Percentiles rank a stretch among this genome's conserved stretches.
Evolutionary conservation across 1,140 invertebrate genomes (phyloP).

Genomic region (Amphibalanus amphitrite): DNA sequence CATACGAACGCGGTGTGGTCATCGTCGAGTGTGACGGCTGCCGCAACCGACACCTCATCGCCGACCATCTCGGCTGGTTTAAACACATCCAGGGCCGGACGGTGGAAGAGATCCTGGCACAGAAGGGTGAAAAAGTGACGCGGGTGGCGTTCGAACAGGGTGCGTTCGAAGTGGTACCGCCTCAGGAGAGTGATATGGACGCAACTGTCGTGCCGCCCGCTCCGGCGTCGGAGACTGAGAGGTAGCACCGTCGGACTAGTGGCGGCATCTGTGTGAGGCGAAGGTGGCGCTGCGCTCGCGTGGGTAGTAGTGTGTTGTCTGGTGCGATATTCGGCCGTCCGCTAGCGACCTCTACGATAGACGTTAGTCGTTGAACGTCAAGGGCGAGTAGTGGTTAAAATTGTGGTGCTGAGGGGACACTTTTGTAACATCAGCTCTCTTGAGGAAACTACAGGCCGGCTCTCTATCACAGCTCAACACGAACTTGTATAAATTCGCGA

Average conservation of each 20-base stretch:
- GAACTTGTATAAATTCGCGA: too few species aligned
- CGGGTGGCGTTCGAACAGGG: conserved; percentile 5
- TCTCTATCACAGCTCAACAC: too few species aligned
- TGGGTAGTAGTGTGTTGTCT: too few species aligned
- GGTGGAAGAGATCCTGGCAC: conserved; percentile 30
- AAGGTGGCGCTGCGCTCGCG: too few species aligned
- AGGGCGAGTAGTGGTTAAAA: too few species aligned
- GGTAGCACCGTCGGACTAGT: too few species aligned
- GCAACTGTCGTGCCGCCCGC: conserved; percentile 5
- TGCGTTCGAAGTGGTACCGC: neutral
- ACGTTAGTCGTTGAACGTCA: too few species aligned
- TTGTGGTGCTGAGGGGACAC: too few species aligned
- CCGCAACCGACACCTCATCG: conserved; percentile 31
- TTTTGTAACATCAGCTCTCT: too few species aligned
- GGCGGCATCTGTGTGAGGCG: neutral
- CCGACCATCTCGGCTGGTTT: conserved; percentile 35
- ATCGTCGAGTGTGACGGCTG: conserved; percentile 32
- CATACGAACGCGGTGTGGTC: conserved; percentile 33
- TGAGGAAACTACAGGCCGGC: too few species aligned
- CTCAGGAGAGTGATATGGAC: neutral
- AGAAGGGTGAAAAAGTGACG: conserved; percentile 28
- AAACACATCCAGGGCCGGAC: conserved; percentile 24
- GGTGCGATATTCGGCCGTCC: too few species aligned
- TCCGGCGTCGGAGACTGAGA: conserved; percentile 9
- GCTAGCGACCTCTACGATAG: too few species aligned